Percentiles rank a stretch among this genome's conserved stretches.
phyloP scores from a whole-genome alignment of 2,113 vertebrate species.

The Setophaga coronata region DNA sequence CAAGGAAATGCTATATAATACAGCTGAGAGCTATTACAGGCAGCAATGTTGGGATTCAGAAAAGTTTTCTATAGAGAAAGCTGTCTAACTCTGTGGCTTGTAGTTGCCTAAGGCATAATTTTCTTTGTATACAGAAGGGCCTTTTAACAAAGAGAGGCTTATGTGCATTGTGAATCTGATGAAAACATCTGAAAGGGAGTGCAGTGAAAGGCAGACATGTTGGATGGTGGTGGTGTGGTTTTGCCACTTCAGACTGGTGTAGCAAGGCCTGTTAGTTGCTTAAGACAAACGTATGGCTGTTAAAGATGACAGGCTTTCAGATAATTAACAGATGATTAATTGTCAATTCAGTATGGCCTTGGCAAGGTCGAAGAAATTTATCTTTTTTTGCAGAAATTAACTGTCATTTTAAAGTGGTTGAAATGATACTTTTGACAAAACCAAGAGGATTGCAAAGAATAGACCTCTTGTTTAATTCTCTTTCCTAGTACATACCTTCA shows the following conservation, averaged over 20 bases:
- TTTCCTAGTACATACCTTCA: background rate
- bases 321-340: background rate
- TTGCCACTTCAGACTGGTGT: background rate
- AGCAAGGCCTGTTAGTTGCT: background rate
- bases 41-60: background rate
- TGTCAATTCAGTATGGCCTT: background rate
- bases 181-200: background rate
- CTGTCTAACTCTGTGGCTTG: background rate
- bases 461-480: background rate
- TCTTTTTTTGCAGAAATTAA: background rate
- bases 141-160: conserved; percentile 39
- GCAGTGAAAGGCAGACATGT: background rate
- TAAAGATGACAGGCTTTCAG: background rate
- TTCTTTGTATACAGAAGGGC: conserved; percentile 12
- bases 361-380: background rate
- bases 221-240: background rate
- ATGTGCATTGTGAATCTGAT: background rate
- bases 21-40: background rate
- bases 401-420: background rate
- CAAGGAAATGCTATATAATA: background rate
- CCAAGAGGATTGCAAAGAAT: background rate
- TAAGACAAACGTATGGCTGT: background rate
- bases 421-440: background rate
- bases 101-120: background rate
- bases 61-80: background rate